A percentile compares a stretch with the other conserved stretches of the same genome.
These are phyloP conservation scores for Pseudococcus longispinus DNA, from an alignment of 2,888 invertebrate species.

Conservation along the genomic window DNA sequence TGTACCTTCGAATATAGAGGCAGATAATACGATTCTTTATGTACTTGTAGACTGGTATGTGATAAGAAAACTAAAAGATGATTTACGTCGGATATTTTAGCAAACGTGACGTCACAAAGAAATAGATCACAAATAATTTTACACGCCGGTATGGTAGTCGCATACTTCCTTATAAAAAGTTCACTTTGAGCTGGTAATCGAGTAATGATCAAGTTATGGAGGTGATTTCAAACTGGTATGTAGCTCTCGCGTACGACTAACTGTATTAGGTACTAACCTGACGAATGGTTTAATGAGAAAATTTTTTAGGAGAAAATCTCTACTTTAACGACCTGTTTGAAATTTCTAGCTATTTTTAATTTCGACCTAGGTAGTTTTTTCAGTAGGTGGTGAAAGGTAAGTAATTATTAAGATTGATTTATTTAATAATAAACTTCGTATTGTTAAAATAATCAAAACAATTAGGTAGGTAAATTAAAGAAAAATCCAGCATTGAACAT, in stretches of 20 bases:
- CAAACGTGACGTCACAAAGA: neutral
- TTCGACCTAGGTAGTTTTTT: neutral
- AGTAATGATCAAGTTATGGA: slow-evolving; percentile 22
- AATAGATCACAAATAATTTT: slow-evolving; percentile 2
- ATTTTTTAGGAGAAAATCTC: neutral
- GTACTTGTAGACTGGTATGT: neutral
- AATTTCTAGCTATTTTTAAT: neutral
- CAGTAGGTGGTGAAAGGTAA: too few species aligned
- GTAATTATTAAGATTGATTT: too few species aligned
- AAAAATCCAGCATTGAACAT: neutral
- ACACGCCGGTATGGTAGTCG: neutral
- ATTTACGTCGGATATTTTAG: neutral
- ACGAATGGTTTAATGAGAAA: slow-evolving; percentile 5
- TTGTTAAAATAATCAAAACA: neutral
- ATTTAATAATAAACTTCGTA: neutral
- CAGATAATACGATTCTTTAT: too few species aligned
- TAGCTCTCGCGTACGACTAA: neutral
- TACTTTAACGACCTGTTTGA: neutral
- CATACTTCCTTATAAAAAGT: slow-evolving; percentile 1
- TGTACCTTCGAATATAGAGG: neutral
- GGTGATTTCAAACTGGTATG: slow-evolving; percentile 13
- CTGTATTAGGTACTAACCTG: slow-evolving; percentile 10
- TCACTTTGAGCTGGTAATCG: slow-evolving; percentile 7
- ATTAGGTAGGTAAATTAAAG: neutral
- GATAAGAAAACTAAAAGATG: neutral